Evolutionary conservation across 2,888 invertebrate genomes (phyloP), one percentile per base, ranked within the genome.

Genomic region (Dryobotodes eremita): DNA sequence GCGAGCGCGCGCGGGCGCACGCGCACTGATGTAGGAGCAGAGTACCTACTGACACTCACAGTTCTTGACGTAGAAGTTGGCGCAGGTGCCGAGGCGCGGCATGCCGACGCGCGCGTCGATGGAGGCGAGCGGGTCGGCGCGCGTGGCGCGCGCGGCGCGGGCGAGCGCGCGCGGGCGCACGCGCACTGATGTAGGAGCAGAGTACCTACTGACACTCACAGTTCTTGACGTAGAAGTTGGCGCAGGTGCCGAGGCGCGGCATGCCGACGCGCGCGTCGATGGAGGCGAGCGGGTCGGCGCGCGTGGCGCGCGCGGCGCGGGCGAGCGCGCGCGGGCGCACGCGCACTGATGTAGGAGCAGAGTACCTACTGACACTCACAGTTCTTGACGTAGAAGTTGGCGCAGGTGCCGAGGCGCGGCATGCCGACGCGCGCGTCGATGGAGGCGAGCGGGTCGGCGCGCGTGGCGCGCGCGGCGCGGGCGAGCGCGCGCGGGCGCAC

Each of bases 41-140:
- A 36, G 17, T 17, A 57, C 69, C 10, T 17, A 8, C 2, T 55
- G 31, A n/a, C 7, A 70, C 79, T 66, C 1, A 85, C 84, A 85
- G 6, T 95, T 96, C 85, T 98, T 97, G 26, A 99, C 97, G 89
- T 98, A 98, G 95, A 99, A 99, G 85, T 97, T 97, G 89, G 98
- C 98, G 92, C 99, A 99, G 42, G 98, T 98, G 11, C 99, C 99
- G 23, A 99, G 97, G 80, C 98, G 97, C 0, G 99, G 98, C 90
- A 98, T 97, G 0, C 98, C 98, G 83, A 98, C 98, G 83, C 99
- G 98, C 0, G 99, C 98, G 93, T 99, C 99, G 17, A 99, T 98
- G 6, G 99, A 98, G 20, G 98, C 97, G 10, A 99, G 98, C 65
- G 99, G 97, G 90, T 98, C 98, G 1, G 99, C 99, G 87, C 98